Conservation (phyloP, 2,888 invertebrate species). For the Pristionchus arcanus region DNA sequence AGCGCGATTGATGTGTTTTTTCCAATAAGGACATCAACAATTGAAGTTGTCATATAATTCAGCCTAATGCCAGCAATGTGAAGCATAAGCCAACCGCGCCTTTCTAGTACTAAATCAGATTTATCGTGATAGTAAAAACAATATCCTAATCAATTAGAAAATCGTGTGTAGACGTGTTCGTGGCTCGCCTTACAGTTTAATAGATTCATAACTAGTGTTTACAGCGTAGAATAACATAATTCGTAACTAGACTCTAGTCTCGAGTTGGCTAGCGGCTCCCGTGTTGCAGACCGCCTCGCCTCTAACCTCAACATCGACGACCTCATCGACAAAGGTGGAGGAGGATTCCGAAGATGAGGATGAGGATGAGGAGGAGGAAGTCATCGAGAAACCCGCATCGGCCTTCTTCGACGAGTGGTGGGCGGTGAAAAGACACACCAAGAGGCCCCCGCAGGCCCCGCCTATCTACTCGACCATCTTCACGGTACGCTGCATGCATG, state of each 20-base stretch:
- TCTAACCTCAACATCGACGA: not conserved
- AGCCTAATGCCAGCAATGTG: not conserved
- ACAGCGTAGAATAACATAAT: no score
- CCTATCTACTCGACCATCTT: constrained; percentile 55
- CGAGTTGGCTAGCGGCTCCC: not conserved
- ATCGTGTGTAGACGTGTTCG: no score
- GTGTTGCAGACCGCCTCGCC: constrained; percentile 15
- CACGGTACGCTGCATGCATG: constrained; percentile 49
- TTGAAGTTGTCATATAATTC: not conserved
- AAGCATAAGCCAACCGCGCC: not conserved
- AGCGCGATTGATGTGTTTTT: not conserved
- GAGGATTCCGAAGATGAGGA: not conserved
- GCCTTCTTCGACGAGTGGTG: constrained; percentile 51
- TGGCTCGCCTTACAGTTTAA: no score
- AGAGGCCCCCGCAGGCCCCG: constrained; percentile 52
- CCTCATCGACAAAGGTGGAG: not conserved
- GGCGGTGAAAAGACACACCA: constrained; percentile 34
- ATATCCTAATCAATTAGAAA: not conserved
- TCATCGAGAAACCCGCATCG: constrained; percentile 32
- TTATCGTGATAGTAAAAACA: not conserved
- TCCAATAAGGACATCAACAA: not conserved
- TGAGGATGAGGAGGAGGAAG: not conserved
- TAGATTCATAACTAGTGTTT: no score
- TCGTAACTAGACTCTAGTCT: constrained; percentile 8
- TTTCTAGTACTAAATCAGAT: not conserved